Evolutionary conservation across 1,140 invertebrate genomes (phyloP).

Genomic region (Whitmania pigra): DNA sequence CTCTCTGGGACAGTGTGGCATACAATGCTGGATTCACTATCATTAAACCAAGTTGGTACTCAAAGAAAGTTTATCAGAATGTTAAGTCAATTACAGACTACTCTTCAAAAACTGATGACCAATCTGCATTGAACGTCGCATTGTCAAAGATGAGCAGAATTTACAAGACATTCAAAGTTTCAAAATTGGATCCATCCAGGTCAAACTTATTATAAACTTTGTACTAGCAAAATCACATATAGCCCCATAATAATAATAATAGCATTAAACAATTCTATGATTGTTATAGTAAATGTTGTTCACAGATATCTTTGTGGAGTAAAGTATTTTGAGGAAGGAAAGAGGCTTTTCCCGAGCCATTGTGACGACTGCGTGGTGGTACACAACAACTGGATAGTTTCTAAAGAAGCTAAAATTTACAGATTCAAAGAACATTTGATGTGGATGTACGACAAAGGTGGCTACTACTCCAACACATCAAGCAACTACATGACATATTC

Average conservation of each 20-base stretch:
- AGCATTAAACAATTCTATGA: too few relatives aligned
- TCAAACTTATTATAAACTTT: background rate
- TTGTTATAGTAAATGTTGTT: background rate
- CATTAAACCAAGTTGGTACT: slow-evolving; percentile 14
- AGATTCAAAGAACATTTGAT: slow-evolving; percentile 18
- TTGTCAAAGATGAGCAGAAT: background rate
- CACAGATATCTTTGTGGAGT: slow-evolving; percentile 9
- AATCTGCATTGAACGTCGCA: slow-evolving; percentile 16
- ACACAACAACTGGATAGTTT: slow-evolving; percentile 25
- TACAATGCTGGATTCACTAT: slow-evolving; percentile 25
- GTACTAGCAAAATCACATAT: too few relatives aligned
- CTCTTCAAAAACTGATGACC: slow-evolving; percentile 20
- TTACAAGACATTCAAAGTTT: slow-evolving; percentile 12
- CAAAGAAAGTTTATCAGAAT: slow-evolving; percentile 16
- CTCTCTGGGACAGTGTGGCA: slow-evolving; percentile 16
- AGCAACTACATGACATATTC: slow-evolving; percentile 17
- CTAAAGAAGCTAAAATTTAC: slow-evolving; percentile 24
- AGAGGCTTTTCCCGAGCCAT: slow-evolving; percentile 10
- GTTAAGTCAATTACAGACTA: slow-evolving; percentile 15
- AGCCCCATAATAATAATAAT: too few relatives aligned
- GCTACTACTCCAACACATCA: slow-evolving; percentile 19
- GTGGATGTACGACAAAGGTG: slow-evolving; percentile 22
- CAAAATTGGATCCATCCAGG: slow-evolving; percentile 1
- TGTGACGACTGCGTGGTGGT: slow-evolving; percentile 16
- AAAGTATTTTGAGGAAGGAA: slow-evolving; percentile 19